Conservation (phyloP, 2,888 invertebrate species). For the Drosophila meridionalis region DNA sequence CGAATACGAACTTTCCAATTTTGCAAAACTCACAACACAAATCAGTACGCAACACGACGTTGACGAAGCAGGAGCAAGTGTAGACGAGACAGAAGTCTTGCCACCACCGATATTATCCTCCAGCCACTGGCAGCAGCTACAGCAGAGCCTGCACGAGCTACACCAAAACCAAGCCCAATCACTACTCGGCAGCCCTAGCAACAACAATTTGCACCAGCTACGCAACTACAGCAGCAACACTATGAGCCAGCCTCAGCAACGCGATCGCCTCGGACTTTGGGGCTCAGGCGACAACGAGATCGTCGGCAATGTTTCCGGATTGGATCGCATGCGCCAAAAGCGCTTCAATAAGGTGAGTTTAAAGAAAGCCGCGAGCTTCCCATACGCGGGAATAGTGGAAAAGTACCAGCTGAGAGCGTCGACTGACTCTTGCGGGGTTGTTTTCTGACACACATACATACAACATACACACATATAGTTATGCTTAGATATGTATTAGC, state of each 20-base stretch:
- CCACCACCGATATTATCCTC: conserved; percentile 63
- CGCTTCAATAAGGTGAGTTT: conserved; percentile 84
- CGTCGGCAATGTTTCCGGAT: conserved; percentile 79
- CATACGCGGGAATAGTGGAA: conserved; percentile 57
- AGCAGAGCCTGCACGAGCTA: conserved; percentile 55
- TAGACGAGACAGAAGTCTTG: conserved; percentile 29
- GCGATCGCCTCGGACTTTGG: conserved; percentile 83
- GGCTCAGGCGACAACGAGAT: conserved; percentile 82
- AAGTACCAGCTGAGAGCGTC: conserved; percentile 58
- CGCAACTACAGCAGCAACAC: conserved; percentile 47
- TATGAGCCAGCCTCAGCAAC: conserved; percentile 45
- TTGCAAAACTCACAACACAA: conserved; percentile 81
- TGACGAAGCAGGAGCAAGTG: conserved; percentile 63
- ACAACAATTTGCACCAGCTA: conserved; percentile 45
- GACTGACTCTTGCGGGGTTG: conserved; percentile 49
- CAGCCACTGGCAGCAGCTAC: conserved; percentile 58
- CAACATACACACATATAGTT: neutral
- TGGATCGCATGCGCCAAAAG: conserved; percentile 79
- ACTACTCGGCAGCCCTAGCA: conserved; percentile 27
- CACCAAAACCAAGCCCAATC: conserved; percentile 44
- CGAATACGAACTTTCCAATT: conserved; percentile 84
- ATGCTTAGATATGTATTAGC: conserved; percentile 8
- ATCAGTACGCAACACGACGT: conserved; percentile 83
- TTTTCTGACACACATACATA: conserved; percentile 21
- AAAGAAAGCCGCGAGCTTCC: conserved; percentile 2